Base-by-base conservation (phyloP, 2,113 vertebrate species). In the Toxostoma redivivum region DNA sequence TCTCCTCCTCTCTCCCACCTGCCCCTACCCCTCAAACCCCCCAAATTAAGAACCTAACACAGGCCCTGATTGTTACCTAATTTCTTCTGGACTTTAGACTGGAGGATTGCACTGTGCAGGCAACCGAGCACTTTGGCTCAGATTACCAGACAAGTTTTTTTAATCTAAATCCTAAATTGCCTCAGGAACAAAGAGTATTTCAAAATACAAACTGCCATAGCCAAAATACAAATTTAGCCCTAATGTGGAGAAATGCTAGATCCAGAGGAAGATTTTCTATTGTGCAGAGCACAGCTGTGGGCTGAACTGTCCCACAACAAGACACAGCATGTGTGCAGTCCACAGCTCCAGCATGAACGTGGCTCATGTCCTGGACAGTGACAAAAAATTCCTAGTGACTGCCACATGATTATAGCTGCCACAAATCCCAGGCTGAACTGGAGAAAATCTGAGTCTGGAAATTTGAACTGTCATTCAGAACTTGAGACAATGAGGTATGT, bases 201-300 rank as follows among this genome's bases (percentile, higher is more conserved):
- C 66, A 82, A 82, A 94, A 86, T 16, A 84, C 73, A 85, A n/a
- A 91, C 4, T 2, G 40, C 45, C 66, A 53, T 1, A 81, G 81
- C 78, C 93, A 94, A 92, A 94, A 85, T 10, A 89, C 81, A 89
- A 87, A 90, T 91, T 94, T 87, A 94, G 74, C 58, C 33, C 37
- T 69, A 85, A 65, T 51, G 58, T 17, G 54, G 58, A 86, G 50
- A 87, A 92, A 88, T n/a, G 47, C 70, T 77, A 77, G 82, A 94
- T 82, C 44, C 90, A 96, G 88, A 86, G 80, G 8, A 86, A 62
- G 50, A 76, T 77, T 94, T 93, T 91, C 87, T 88, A 85, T 92
- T 95, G 81, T 70, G 85, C 60, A 73, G 64, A 62, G 79, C 84
- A 58, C 81, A 95, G 90, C 84, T 95, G 89, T 50, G 60, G 57